Conservation (phyloP, 1,140 invertebrate species). For the Heliconius nattereri region DNA sequence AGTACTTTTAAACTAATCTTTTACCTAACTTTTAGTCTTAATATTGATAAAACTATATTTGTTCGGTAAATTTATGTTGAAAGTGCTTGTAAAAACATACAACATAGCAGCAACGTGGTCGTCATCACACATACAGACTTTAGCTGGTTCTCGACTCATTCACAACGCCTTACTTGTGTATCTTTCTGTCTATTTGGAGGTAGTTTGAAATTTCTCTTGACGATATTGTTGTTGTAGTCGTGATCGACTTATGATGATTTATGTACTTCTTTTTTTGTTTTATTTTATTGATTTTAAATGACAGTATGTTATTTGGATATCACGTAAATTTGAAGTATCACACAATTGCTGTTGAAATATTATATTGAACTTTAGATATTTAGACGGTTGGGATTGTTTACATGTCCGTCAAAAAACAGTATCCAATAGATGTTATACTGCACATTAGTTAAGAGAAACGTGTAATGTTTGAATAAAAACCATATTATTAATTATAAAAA, state of each 20-base stretch:
- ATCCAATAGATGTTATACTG: not conserved
- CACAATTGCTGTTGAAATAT: not conserved
- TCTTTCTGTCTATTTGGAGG: conserved; percentile 75
- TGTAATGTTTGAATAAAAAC: conserved; percentile 13
- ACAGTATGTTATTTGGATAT: conserved; percentile 19
- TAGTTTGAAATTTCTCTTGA: conserved; percentile 70
- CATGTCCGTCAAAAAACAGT: not conserved
- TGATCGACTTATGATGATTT: conserved; percentile 47
- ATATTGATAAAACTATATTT: not conserved
- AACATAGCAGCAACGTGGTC: conserved; percentile 35
- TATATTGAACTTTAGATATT: conserved; percentile 2
- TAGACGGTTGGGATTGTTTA: not conserved
- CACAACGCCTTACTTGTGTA: conserved; percentile 80
- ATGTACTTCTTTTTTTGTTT: conserved; percentile 41
- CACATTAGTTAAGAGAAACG: conserved; percentile 18
- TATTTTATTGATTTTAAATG: conserved; percentile 16
- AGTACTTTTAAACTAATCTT: conserved; percentile 21
- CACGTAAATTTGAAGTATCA: not conserved
- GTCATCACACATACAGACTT: conserved; percentile 62
- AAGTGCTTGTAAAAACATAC: conserved; percentile 35
- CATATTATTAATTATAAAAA: conserved; percentile 9
- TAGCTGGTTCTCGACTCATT: conserved; percentile 70
- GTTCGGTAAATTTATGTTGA: not conserved
- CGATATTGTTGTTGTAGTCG: conserved; percentile 65
- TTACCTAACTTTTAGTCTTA: not conserved